These are phyloP conservation scores for Manis crassicaudata DNA, from an alignment of 2,797 vertebrate species.

Conservation along the genomic window DNA sequence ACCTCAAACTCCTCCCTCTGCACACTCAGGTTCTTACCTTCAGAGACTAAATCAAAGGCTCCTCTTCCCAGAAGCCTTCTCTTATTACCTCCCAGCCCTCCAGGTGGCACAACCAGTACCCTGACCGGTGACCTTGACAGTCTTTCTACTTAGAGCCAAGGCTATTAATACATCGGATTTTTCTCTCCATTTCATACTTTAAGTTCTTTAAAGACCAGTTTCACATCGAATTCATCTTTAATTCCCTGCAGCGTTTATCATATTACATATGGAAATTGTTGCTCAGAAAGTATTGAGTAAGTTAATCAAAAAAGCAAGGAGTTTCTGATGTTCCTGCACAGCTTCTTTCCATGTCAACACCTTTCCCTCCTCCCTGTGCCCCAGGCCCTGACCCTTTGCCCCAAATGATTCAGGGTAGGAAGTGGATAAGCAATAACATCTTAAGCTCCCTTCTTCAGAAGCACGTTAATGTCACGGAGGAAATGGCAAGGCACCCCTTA, in stretches of 20 bases:
- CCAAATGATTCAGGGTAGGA: neutral
- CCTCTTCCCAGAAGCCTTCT: neutral
- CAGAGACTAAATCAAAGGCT: neutral
- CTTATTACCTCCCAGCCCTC: neutral
- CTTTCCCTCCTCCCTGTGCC: neutral
- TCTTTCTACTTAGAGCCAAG: neutral
- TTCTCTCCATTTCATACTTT: neutral
- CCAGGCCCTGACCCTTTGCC: neutral
- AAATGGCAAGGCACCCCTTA: conserved; percentile 24
- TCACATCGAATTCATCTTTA: conserved; percentile 8
- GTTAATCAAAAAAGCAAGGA: neutral
- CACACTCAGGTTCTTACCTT: neutral
- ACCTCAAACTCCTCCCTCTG: neutral
- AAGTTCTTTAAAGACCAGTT: neutral
- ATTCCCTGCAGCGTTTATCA: neutral
- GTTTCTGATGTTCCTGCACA: neutral
- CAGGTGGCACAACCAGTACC: neutral
- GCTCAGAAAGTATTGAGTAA: conserved; percentile 8
- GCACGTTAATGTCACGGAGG: conserved; percentile 35
- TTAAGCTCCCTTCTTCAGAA: neutral
- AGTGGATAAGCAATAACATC: neutral
- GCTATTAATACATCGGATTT: neutral
- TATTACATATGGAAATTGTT: neutral
- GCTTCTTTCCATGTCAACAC: neutral
- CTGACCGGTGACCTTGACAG: neutral